phyloP scores from a whole-genome alignment of 2,113 vertebrate genomes.

The Bucco capensis region DNA sequence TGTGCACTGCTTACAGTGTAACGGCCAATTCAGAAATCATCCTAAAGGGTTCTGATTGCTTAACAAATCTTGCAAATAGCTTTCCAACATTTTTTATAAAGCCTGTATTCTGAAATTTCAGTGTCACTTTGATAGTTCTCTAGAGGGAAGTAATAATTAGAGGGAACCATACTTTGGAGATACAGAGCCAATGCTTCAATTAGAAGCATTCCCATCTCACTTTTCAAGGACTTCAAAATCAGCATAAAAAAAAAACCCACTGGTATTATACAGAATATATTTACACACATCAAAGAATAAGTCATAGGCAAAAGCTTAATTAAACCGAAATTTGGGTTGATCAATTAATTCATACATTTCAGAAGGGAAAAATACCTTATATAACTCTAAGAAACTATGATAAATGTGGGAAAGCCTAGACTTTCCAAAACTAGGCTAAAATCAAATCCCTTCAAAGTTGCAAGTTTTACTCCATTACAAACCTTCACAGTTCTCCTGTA shows the following conservation, averaged over 20 bases:
- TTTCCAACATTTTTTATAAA: slow-evolving; percentile 10
- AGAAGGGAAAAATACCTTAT: slow-evolving; percentile 33
- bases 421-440: background rate
- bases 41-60: slow-evolving; percentile 50
- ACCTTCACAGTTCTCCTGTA: background rate
- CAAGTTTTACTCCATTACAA: background rate
- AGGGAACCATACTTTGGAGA: background rate
- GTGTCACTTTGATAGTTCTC: slow-evolving; percentile 33
- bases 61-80: slow-evolving; percentile 45
- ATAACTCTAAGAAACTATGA: slow-evolving; percentile 23
- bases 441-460: background rate
- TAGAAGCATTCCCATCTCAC: slow-evolving; percentile 27
- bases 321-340: slow-evolving; percentile 44
- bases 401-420: background rate
- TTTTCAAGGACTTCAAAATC: slow-evolving; percentile 50
- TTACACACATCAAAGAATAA: slow-evolving; percentile 53
- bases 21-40: slow-evolving; percentile 26
- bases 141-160: slow-evolving; percentile 51
- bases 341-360: slow-evolving; percentile 43
- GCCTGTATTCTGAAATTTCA: background rate
- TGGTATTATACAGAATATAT: slow-evolving; percentile 48
- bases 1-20: background rate
- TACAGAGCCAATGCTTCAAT: slow-evolving; percentile 34
- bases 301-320: slow-evolving; percentile 49
- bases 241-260: slow-evolving; percentile 16